Evolutionary conservation across 2,888 invertebrate species (phyloP), one percentile per base, ranked within the genome.

Genomic region (Leucoma salicis): DNA sequence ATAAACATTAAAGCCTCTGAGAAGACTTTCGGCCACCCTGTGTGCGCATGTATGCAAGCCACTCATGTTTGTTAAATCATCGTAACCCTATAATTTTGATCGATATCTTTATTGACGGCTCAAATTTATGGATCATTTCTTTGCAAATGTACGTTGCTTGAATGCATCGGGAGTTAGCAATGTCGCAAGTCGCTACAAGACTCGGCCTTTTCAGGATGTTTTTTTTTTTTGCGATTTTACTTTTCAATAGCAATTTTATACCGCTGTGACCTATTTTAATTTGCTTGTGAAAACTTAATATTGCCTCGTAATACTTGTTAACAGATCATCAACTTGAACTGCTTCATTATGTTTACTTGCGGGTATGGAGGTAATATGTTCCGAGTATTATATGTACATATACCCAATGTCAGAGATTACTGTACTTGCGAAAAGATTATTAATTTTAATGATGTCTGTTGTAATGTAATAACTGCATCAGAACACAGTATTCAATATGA

Each of bases 41-140:
- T 53, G 54, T 51, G 83, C 65, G 70, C 64, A 67, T 74, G 70
- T 77, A 65, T 76, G 77, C 80, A 80, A 82, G 77, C 80, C 68
- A 64, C 69, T 80, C 82, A 76, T 87, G 86, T 86, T 88, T 88
- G 87, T 87, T 86, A 88, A 87, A 88, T 82, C 87, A 87, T 84
- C 85, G 70, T 76, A 78, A 81, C 85, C 87, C 88, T 87, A 77
- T 88, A 89, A 89, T 89, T 89, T 89, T 88, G 89, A 89, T 89
- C 87, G 82, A 87, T 88, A 89, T 89, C 89, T 88, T 89, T 86
- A 88, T 83, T 83, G 85, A 81, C 77, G 73, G 81, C 71, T 74
- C 77, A 82, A 84, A 87, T 87, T 89, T 89, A 88, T 88, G 85
- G 86, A 82, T 77, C 78, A 85, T 86, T 87, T 85, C 82, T 82